Base-by-base conservation (phyloP, 2,888 invertebrate genomes). In the Troides oblongomaculatus region DNA sequence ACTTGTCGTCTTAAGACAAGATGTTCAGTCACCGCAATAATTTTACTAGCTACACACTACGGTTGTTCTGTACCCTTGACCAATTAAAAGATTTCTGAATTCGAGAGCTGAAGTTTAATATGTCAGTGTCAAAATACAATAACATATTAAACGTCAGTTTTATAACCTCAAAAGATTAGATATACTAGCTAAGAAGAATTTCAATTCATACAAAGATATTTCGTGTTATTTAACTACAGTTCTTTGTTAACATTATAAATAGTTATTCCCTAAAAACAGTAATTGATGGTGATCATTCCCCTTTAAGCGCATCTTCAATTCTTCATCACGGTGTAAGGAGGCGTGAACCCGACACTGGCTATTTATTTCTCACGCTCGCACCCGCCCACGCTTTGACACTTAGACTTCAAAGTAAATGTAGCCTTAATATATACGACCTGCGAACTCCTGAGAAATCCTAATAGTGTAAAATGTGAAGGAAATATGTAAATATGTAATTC, bases 321-420 rank as follows among this genome's bases (percentile, higher is more conserved):
- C 79, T 79, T 81, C 76, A 74, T 76, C 75, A 76, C 63, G 72
- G 73, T 62, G 73, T 74, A 74, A 73, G 78, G 78, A 76, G 74
- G 82, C 86, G 84, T 86, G 87, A 84, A 84, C 79, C 85, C 82
- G 83, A 84, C 87, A 83, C 76, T 78, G 81, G 76, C 76, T 89
- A 83, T 91, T 88, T 86, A 88, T 84, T 91, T 92, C 92, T 87
- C 92, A 92, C 92, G 92, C 80, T 90, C 83, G 74, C 90, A 87
- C 88, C 86, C 90, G 88, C 92, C 92, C 89, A 91, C 91, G 78
- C 77, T 74, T 73, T 74, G 69, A 78, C 72, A 74, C 70, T 66
- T 62, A 39, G 50, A 70, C 62, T 78, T 79, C 77, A 77, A 75
- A 79, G 85, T 81, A 83, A 84, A 86, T 82, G 80, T 74, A 68